Percentiles rank a stretch among this genome's conserved stretches.
phyloP scores from a whole-genome alignment of 2,797 vertebrate genomes.

The Halcyon leucocephala region DNA sequence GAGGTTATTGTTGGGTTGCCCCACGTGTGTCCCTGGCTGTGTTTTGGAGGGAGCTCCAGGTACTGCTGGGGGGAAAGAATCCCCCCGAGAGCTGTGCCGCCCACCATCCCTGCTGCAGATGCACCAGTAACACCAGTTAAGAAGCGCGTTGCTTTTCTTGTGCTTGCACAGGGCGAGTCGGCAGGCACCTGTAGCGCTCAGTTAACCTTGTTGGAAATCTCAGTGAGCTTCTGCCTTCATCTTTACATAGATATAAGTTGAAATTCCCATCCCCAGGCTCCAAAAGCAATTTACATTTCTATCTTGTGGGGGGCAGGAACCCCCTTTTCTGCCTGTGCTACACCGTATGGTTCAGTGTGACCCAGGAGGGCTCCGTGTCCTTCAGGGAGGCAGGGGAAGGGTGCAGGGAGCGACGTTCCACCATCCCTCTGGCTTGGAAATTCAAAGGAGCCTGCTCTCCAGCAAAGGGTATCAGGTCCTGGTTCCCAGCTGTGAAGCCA shows the following conservation, averaged over 20 bases:
- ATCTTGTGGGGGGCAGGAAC: not conserved
- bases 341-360: fast-evolving
- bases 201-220: fast-evolving
- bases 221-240: fast-evolving
- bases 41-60: not conserved
- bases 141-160: not conserved
- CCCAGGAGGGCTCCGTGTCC: not conserved
- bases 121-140: not conserved
- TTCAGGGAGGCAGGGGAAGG: not conserved
- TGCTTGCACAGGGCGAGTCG: fast-evolving
- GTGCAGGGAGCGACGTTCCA: fast-evolving
- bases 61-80: not conserved
- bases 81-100: not conserved
- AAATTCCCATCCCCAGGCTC: not conserved
- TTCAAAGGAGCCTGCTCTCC: fast-evolving
- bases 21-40: fast-evolving
- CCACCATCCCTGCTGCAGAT: fast-evolving
- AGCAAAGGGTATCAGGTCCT: not conserved
- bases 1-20: fast-evolving
- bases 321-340: fast-evolving
- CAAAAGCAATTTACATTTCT: not conserved
- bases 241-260: not conserved
- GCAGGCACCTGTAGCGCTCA: fast-evolving
- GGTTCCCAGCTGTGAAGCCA: not conserved
- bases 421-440: not conserved